Percentiles rank a stretch among this genome's conserved stretches.
Conservation (phyloP, 2,797 vertebrate genomes). For the Artibeus lituratus region DNA sequence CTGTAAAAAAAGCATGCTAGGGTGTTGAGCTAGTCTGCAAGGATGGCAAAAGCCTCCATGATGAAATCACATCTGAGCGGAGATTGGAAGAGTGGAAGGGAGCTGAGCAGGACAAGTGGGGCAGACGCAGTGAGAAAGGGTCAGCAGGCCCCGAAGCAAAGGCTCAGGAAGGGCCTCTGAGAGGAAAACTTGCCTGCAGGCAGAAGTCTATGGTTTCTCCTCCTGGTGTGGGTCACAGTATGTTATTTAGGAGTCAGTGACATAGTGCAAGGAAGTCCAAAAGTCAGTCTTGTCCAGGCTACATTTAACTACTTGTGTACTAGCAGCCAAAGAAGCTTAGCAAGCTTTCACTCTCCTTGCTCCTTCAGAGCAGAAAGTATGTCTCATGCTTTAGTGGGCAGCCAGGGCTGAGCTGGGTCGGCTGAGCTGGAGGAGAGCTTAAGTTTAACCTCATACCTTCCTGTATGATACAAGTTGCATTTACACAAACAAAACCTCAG, state of each 20-base stretch:
- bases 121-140: neutral
- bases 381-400: rapidly evolving
- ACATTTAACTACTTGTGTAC: neutral
- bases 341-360: neutral
- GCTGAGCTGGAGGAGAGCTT: neutral
- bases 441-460: neutral
- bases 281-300: neutral
- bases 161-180: neutral
- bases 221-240: neutral
- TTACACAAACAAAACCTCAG: neutral
- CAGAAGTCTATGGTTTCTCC: neutral
- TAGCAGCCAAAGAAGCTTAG: neutral
- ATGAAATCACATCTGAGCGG: neutral
- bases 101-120: neutral
- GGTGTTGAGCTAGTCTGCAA: neutral
- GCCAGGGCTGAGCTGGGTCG: no score
- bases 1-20: neutral
- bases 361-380: neutral
- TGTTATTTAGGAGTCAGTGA: neutral
- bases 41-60: neutral
- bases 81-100: neutral
- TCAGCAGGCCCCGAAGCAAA: neutral
- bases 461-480: neutral
- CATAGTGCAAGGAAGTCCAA: neutral
- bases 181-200: neutral